Base-by-base conservation (phyloP, 2,797 vertebrate species). In the Prunella strophiata region DNA sequence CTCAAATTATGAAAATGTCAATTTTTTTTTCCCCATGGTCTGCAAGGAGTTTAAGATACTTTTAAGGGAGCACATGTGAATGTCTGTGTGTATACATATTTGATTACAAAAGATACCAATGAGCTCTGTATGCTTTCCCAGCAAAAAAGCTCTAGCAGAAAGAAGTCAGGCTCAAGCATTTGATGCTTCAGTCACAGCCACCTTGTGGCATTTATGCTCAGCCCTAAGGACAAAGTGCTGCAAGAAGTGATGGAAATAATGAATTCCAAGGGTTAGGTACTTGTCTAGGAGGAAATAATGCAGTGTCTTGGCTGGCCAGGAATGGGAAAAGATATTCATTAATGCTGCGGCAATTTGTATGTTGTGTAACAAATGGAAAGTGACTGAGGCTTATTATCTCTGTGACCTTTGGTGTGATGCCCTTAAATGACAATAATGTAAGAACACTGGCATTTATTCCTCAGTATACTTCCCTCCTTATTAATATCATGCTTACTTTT, bases 301-400 rank as follows among this genome's bases (percentile, higher is more conserved):
- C 68, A 52, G 34, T 50, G 19, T 71, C 59, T 91, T 80, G 34
- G 47, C 76, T 73, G 42, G 30, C 80, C 42, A 84, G 79, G 63
- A 94, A 47, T 73, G 38, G 87, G 85, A 50, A 85, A 91, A 50
- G 62, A 67, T 93, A 89, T 68, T 94, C 78, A 83, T 91, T 93
- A 92, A 68, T 50, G 52, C 54, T 73, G 48, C 85, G 76, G 79
- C 85, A 88, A 88, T 91, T 94, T 80, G 73, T 93, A 70, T 94
- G 79, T 96, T 96, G 74, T 94, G 77, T 90, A 96, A 93, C 95
- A 95, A 95, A 94, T 93, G 93, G 80, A 93, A 91, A 95, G 93
- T 52, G 95, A 87, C 94, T 93, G 95, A 90, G 74, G 67, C 76
- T 93, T 94, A 94, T 94, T 95, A 93, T 79, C 70, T 86, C 22